A percentile compares a stretch with the other conserved stretches of the same genome.
Evolutionary conservation across 2,113 vertebrate species (phyloP).

Genomic region (Malurus cyaneus): DNA sequence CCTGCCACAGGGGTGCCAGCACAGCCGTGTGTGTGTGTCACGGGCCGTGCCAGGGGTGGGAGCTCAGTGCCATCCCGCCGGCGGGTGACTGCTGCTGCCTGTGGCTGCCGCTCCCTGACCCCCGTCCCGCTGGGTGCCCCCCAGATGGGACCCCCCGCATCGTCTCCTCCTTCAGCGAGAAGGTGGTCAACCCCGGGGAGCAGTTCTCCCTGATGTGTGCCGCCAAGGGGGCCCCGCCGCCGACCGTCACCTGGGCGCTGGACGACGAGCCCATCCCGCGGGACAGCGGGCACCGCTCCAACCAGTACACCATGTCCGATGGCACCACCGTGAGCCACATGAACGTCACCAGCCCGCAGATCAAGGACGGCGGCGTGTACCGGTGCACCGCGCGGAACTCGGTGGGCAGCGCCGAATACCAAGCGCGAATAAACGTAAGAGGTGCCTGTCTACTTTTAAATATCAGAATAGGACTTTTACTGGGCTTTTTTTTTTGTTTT

Average conservation of each 20-base stretch:
- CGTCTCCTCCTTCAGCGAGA: slow-evolving; percentile 96
- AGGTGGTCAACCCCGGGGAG: slow-evolving; percentile 94
- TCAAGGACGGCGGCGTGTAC: slow-evolving; percentile 97
- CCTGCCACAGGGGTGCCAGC: background rate
- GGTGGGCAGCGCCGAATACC: slow-evolving; percentile 99
- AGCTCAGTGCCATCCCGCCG: background rate
- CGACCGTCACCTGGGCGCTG: slow-evolving; percentile 95
- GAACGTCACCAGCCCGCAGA: slow-evolving; percentile 94
- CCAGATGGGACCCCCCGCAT: slow-evolving; percentile 96
- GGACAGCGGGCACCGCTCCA: slow-evolving; percentile 88
- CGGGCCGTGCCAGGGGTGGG: background rate
- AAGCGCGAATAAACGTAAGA: slow-evolving; percentile 99
- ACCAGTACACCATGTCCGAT: slow-evolving; percentile 94
- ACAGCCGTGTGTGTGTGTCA: rapidly evolving
- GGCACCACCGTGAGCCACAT: slow-evolving; percentile 96
- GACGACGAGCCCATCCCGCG: slow-evolving; percentile 92
- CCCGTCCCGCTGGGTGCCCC: slow-evolving; percentile 5
- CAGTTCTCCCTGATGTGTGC: slow-evolving; percentile 96
- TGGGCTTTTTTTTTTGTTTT: slow-evolving; percentile 68
- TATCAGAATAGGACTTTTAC: slow-evolving; percentile 89
- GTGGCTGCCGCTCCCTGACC: background rate
- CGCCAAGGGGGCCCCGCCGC: slow-evolving; percentile 93
- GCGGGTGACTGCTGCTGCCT: background rate
- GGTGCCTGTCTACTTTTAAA: slow-evolving; percentile 99
- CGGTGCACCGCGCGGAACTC: slow-evolving; percentile 98